Base-by-base conservation (phyloP, 2,113 vertebrate species). In the Campylomormyrus numenius region DNA sequence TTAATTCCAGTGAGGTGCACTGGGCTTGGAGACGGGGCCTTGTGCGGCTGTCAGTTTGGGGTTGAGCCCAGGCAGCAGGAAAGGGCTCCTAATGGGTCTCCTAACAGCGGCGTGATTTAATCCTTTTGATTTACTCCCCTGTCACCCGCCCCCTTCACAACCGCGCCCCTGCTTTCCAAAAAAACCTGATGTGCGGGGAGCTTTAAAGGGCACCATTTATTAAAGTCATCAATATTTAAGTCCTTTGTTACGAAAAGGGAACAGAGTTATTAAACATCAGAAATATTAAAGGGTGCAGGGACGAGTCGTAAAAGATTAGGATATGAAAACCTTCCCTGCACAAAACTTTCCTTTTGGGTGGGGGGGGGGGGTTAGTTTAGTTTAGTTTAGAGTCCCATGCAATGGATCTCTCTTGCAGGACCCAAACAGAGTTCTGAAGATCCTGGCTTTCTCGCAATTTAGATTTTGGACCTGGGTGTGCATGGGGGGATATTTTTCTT, bases 221-320 rank as follows among this genome's bases (percentile, higher is more conserved):
- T 85, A 85, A 85, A 85, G 83, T 48, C 45, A 85, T 85, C 21
- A 85, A 80, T 80, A 42, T 85, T 46, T 85, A 85, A 45, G 45
- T 21, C 5, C 1, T 46, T 46, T 85, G 42, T 48, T n/a, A 85
- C 10, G 45, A 85, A 85, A 48, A 42, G 21, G 24, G 19, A 46
- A 13, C 83, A 48, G 39, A 24, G 39, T 85, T 46, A 85, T 48
- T 24, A 80, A 80, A 80, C 19, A 80, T 85, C 19, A 24, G 21
- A 85, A 45, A 45, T 45, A 48, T 85, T 48, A 85, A 85, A 85
- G 35, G 31, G 13, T 80, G 17, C 35, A 80, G 15, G 15, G 74
- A 17, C 35, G 8, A 42, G 74, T 42, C 10, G 8, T 70, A 31
- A 80, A 80, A 80, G 31, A 31, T 74, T 74, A 15, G n/a, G 27